These are phyloP conservation scores for Tympanuchus pallidicinctus DNA, from an alignment of 2,113 vertebrate species.

Conservation along the genomic window DNA sequence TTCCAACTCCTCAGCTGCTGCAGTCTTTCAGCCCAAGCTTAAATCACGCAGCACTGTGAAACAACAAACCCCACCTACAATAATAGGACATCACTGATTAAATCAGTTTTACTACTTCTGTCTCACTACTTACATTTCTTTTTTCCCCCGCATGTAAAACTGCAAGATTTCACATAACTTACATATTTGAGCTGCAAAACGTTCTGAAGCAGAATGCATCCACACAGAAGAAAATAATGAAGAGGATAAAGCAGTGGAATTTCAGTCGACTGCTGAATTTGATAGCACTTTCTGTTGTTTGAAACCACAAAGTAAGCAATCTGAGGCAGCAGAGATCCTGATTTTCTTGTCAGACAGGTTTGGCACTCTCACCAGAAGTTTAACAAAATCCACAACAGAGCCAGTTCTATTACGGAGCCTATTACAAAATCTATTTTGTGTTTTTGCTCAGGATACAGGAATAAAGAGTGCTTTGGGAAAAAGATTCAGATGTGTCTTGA, in stretches of 20 bases:
- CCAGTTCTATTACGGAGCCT: neutral
- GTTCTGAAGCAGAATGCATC: neutral
- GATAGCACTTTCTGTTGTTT: constrained; percentile 43
- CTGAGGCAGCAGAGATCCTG: constrained; percentile 6
- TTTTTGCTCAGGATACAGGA: neutral
- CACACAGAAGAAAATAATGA: neutral
- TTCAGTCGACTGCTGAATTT: constrained; percentile 4
- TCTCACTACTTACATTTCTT: neutral
- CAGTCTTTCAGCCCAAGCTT: neutral
- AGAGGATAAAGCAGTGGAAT: neutral
- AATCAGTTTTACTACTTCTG: neutral
- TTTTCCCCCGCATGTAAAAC: neutral
- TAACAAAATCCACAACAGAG: constrained; percentile 18
- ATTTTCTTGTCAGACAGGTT: constrained; percentile 57
- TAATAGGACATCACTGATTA: neutral
- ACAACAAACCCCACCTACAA: neutral
- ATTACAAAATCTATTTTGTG: neutral
- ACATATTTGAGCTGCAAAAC: neutral
- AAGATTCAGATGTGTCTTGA: neutral
- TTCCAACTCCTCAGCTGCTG: neutral
- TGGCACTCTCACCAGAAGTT: constrained; percentile 21
- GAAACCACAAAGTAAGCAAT: constrained; percentile 15
- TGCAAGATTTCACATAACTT: neutral
- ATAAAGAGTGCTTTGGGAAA: neutral
- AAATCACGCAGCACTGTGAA: neutral